Evolutionary conservation across 2,113 vertebrate species (phyloP), one percentile per base, ranked within the genome.

Genomic region (Dryoscopus gambensis): DNA sequence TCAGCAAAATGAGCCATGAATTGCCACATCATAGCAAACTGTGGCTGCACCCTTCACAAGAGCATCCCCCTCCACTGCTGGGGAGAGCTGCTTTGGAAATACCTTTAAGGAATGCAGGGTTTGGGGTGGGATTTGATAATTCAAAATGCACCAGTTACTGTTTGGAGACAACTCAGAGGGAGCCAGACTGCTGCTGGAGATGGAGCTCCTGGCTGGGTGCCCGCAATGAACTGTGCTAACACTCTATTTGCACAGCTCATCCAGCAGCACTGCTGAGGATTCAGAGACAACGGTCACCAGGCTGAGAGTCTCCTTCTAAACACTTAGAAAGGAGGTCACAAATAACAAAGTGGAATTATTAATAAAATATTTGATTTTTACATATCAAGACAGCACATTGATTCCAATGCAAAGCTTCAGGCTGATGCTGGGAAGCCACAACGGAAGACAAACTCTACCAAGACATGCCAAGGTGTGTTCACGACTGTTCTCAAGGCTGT

Each of bases 21-120:
- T 30, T 17, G 35, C 14, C n/a, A 14, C 0, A 1, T 16, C 2
- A 1, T 1, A 13, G 4, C 17, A 37, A 25, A 19, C 33, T 16
- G 23, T 6, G 22, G 47, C 56, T 57, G 14, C 31, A 6, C 1
- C 35, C 33, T 63, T 30, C 31, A 4, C 2, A 4, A 24, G 24
- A 24, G 15, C 15, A 33, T 10, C 13, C 16, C 30, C 22, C 37
- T 37, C 37, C 11, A 15, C 37, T 17, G 27, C 65, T 62, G 12
- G 11, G 44, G 11, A 78, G 49, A 50, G 8, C 11, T 27, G 30
- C 6, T 80, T 7, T 46, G 28, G 39, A 55, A 49, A 67, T 5
- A 42, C 13, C 23, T 64, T 40, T 17, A 42, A 46, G 33, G 17
- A 63, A 46, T 12, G 27, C 6, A 18, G 35, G 13, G 33, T 80